phyloP scores from a whole-genome alignment of 2,888 invertebrate genomes.

The Rhaphigaster nebulosa region DNA sequence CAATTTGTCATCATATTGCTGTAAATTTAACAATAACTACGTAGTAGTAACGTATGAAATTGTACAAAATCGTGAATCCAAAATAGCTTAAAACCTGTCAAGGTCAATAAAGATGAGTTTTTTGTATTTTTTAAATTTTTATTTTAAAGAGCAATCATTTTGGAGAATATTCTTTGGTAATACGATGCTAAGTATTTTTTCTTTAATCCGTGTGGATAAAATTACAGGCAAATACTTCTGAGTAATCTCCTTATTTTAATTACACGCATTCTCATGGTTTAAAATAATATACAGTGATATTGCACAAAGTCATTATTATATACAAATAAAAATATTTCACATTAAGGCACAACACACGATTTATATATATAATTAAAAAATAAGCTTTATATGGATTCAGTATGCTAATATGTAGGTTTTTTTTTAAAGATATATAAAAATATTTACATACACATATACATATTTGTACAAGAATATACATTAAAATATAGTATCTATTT shows the following conservation, averaged over 20 bases:
- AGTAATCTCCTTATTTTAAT: not conserved
- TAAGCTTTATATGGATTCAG: not conserved
- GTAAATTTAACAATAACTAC: no score
- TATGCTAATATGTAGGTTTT: not conserved
- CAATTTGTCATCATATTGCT: no score
- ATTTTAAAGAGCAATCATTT: not conserved
- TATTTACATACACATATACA: not conserved
- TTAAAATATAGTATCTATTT: not conserved
- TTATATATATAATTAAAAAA: not conserved
- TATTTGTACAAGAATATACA: not conserved
- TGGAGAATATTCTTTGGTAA: not conserved
- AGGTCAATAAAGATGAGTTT: no score
- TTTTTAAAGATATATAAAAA: not conserved
- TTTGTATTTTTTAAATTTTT: no score
- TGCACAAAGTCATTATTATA: not conserved
- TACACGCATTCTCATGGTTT: not conserved
- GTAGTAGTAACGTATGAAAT: no score
- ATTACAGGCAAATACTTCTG: not conserved
- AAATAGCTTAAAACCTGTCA: no score
- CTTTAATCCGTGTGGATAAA: not conserved
- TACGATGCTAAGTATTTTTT: no score
- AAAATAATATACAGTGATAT: constrained; percentile 7
- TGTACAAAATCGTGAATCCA: no score
- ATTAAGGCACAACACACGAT: constrained; percentile 36
- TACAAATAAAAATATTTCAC: constrained; percentile 5